These are phyloP conservation scores for Saccostrea echinata DNA, from an alignment of 1,140 invertebrate species.

Conservation along the genomic window DNA sequence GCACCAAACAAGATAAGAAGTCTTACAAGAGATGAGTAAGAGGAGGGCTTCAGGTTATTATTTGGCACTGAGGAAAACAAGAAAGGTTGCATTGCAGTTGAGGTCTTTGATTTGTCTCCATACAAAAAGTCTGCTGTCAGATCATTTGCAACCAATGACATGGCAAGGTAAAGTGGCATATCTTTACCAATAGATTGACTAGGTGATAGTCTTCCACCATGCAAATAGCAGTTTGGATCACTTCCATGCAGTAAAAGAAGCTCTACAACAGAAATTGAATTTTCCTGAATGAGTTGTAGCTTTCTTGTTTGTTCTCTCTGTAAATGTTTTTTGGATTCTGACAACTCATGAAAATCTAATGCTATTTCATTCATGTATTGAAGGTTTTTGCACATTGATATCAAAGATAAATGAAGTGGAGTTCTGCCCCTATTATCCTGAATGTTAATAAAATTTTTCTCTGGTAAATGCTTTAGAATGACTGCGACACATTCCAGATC, in stretches of 20 bases:
- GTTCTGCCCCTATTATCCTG: constrained; percentile 61
- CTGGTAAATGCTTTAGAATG: constrained; percentile 53
- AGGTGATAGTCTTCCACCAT: neutral
- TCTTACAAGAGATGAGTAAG: constrained; percentile 63
- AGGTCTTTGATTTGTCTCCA: constrained; percentile 16
- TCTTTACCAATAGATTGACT: constrained; percentile 12
- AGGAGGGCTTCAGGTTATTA: constrained; percentile 40
- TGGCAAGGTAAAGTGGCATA: constrained; percentile 55
- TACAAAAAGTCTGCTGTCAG: constrained; percentile 47
- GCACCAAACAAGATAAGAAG: constrained; percentile 60
- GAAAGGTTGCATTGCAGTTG: constrained; percentile 38
- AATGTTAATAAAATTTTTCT: constrained; percentile 56
- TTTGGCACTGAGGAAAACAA: constrained; percentile 28
- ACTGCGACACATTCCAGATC: constrained; percentile 65
- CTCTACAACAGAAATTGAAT: constrained; percentile 62
- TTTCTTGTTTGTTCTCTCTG: constrained; percentile 45
- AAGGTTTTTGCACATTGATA: constrained; percentile 62
- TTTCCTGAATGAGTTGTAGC: constrained; percentile 56
- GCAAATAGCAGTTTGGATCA: constrained; percentile 44
- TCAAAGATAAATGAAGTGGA: constrained; percentile 56
- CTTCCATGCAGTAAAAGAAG: constrained; percentile 60
- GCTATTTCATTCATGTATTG: constrained; percentile 59
- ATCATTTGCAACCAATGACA: constrained; percentile 57
- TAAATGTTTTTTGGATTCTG: constrained; percentile 1
- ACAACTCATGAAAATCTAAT: constrained; percentile 38